These are phyloP conservation scores for Pseudomugil gertrudae DNA, from an alignment of 2,797 vertebrate genomes.

Conservation along the genomic window DNA sequence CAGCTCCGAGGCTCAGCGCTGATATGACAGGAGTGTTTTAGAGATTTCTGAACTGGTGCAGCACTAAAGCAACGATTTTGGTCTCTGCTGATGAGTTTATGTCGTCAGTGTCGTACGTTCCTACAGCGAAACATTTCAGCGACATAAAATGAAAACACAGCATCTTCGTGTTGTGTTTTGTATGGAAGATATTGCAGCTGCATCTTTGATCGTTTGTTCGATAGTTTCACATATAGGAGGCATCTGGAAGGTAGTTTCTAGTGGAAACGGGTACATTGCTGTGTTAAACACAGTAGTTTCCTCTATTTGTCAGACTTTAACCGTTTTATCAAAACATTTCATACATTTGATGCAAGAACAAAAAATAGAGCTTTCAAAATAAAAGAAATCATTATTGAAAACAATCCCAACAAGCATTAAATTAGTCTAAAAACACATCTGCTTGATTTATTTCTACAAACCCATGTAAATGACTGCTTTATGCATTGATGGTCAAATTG, in stretches of 20 bases:
- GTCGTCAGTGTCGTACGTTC: neutral
- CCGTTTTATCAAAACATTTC: constrained; percentile 19
- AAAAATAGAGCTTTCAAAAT: neutral
- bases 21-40: neutral
- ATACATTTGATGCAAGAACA: neutral
- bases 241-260: neutral
- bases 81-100: neutral
- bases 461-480: constrained; percentile 12
- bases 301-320: neutral
- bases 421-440: constrained; percentile 32
- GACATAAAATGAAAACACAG: neutral
- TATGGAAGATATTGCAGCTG: neutral
- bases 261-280: constrained; percentile 1
- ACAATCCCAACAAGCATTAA: constrained; percentile 26
- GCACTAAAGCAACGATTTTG: neutral
- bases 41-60: neutral
- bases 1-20: neutral
- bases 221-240: constrained; percentile 1
- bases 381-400: constrained; percentile 9
- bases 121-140: neutral
- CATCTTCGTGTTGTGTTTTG: neutral
- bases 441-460: constrained; percentile 15
- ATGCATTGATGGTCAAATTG: constrained; percentile 32
- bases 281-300: neutral
- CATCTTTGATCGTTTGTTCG: neutral